These are phyloP conservation scores for Phyllotreta striolata DNA, from an alignment of 2,888 invertebrate species.

Conservation along the genomic window DNA sequence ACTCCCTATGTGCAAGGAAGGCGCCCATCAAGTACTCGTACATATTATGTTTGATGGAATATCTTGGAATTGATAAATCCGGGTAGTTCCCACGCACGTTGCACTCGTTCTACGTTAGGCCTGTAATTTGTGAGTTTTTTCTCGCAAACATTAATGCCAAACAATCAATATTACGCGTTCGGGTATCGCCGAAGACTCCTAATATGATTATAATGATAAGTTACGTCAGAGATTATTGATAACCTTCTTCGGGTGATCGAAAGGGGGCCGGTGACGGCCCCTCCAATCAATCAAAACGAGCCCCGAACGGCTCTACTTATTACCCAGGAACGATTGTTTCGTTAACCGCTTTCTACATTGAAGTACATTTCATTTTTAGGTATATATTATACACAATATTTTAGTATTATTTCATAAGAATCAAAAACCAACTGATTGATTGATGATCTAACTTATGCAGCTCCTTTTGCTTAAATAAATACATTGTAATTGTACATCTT, in stretches of 20 bases:
- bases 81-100: background rate
- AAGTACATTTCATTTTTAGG: background rate
- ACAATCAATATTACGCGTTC: constrained; percentile 52
- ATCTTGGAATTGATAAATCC: no score
- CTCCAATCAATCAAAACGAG: constrained; percentile 52
- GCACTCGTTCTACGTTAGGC: no score
- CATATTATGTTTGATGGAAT: no score
- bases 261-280: constrained; percentile 38
- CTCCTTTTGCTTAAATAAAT: no score
- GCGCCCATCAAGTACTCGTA: no score
- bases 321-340: background rate
- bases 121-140: constrained; percentile 31
- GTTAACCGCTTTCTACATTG: background rate
- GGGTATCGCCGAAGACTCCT: constrained; percentile 51
- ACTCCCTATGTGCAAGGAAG: no score
- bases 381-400: no score
- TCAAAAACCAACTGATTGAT: no score
- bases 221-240: constrained; percentile 58
- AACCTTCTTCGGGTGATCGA: constrained; percentile 50
- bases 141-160: constrained; percentile 22
- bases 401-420: no score
- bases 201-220: constrained; percentile 60
- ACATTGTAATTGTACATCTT: no score
- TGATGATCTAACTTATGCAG: no score
- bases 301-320: constrained; percentile 10